A percentile compares a stretch with the other conserved stretches of the same genome.
These are phyloP conservation scores for Scaptomyza parva DNA, from an alignment of 2,888 invertebrate species.

Conservation along the genomic window DNA sequence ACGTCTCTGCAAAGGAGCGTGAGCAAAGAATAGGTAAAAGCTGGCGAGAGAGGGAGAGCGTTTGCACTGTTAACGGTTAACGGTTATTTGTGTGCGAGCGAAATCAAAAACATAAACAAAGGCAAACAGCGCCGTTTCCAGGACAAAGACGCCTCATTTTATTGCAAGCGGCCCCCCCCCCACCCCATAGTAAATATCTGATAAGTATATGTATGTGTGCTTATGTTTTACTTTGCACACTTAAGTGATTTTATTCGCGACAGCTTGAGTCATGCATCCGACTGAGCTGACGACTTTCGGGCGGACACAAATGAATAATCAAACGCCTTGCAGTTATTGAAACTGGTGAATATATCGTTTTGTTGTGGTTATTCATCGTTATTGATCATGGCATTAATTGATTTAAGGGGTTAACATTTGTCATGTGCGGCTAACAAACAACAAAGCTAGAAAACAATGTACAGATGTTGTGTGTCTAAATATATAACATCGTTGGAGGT, in stretches of 20 bases:
- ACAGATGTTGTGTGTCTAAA: slow-evolving; percentile 38
- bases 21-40: neutral
- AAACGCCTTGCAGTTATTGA: slow-evolving; percentile 33
- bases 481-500: slow-evolving; percentile 25
- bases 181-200: slow-evolving; percentile 12
- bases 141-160: slow-evolving; percentile 49
- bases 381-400: slow-evolving; percentile 23
- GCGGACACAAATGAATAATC: slow-evolving; percentile 45
- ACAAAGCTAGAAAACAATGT: slow-evolving; percentile 6
- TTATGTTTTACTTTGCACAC: slow-evolving; percentile 5
- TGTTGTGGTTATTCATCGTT: neutral
- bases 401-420: slow-evolving; percentile 5
- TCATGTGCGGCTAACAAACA: slow-evolving; percentile 1
- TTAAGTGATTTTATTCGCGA: slow-evolving; percentile 10
- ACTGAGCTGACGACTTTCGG: slow-evolving; percentile 44
- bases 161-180: slow-evolving; percentile 19
- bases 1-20: slow-evolving; percentile 17
- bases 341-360: slow-evolving; percentile 15
- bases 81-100: slow-evolving; percentile 13
- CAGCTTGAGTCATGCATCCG: slow-evolving; percentile 53
- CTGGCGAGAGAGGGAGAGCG: neutral
- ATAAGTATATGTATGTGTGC: neutral
- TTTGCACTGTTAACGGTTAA: slow-evolving; percentile 20
- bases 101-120: slow-evolving; percentile 42
- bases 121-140: slow-evolving; percentile 22